Base-by-base conservation (phyloP, 1,140 invertebrate species). In the Phthorimaea operculella region DNA sequence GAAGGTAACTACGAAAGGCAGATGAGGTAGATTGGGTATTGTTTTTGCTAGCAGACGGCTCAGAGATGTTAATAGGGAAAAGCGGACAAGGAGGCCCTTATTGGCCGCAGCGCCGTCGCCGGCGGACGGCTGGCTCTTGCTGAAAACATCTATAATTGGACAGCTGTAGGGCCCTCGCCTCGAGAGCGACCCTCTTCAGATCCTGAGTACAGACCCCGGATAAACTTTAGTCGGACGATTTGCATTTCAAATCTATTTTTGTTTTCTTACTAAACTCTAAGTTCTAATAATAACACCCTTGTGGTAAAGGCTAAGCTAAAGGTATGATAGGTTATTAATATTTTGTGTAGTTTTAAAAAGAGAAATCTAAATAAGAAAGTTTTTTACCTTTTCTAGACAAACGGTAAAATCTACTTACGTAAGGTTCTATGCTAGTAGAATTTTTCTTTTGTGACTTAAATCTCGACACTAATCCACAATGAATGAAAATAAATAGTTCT, bases 141-240 rank as follows among this genome's bases (percentile, higher is more conserved):
- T 55, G 55, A 72, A 76, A 79, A 74, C 62, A 71, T 73, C 64
- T 76, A 75, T 77, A 79, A 79, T 80, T 81, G 72, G 69, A 76
- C 68, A 70, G 61, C 68, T 70, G 64, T 70, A 68, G 66, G 52
- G 69, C 59, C 52, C 66, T 72, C 59, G 53, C 44, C 55, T 71
- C 55, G 56, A 82, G 77, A 57, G 67, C 60, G 68, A 79, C 76
- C 74, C 72, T 82, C 72, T 76, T 76, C 67, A 72, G 8, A 65
- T 56, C 68, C 63, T 39, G 59, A 74, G 68, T 62, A 60, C 52
- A 64, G 57, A 53, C 59, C 60, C 60, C 18, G 57, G 55, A 64
- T 61, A 55, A 63, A 64, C 59, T 64, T 59, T 60, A 58, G 52
- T 58, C 52, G 52, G 33, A 34, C 55, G 58, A 66, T 61, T 68